Base-by-base conservation (phyloP, 2,888 invertebrate genomes). In the Spodoptera picta region DNA sequence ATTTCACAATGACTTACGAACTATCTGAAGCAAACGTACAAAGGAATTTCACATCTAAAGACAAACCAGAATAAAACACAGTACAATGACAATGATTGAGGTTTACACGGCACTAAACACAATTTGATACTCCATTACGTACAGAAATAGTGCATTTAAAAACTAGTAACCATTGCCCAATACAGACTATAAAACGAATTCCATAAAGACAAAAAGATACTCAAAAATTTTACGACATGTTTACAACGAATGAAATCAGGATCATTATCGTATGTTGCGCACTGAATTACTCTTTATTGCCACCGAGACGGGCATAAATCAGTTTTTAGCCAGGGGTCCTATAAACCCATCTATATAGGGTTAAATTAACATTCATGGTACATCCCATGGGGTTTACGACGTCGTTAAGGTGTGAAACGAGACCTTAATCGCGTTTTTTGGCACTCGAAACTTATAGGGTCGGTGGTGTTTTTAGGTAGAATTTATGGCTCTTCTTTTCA, bases 391-490 rank as follows among this genome's bases (percentile, higher is more conserved):
- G 64, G 72, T 75, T 84, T 82, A 84, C 73, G 77, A 71, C 69
- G 73, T 81, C 83, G 84, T 87, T 80, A 85, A 84, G 77, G 85
- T 88, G 86, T 87, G 77, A 87, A 86, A 86, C 80, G 75, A 82
- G 83, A 75, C 54, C 73, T 76, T 82, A 77, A 81, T 78, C 71
- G 65, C 49, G 73, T 77, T 73, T 73, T 76, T 76, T 68, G 73
- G 69, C 63, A 70, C 78, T 80, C 51, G 68, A 73, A 70, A 58
- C 36, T 69, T 46, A 71, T 70, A 52, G 66, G 73, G 61, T 43
- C 58, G 44, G 60, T 19, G 19, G 19, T 60, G 73, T 63, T 58
- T 14, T 47, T 45, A 52, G 60, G 41, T 51, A 36, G 48, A 67
- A 73, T 77, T 71, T 65, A 78, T 73, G 66, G 36, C 11, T 12